A percentile compares a stretch with the other conserved stretches of the same genome.
Evolutionary conservation across 2,888 invertebrate species (phyloP).

Genomic region (Muschampia staudingeri): DNA sequence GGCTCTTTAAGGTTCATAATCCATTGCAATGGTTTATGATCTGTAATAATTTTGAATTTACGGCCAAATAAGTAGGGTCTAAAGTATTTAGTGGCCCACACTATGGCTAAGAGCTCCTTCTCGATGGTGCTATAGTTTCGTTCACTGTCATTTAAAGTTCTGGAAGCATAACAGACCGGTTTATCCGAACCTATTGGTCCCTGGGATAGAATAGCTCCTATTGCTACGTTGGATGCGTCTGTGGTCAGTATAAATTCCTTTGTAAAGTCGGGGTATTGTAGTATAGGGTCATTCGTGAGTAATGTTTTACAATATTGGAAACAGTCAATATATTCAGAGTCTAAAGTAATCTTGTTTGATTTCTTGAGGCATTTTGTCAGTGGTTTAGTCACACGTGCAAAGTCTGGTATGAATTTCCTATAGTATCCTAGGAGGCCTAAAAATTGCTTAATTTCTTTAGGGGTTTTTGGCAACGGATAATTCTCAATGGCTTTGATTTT

Average conservation of each 20-base stretch:
- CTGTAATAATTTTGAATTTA: constrained; percentile 62
- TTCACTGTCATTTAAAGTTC: constrained; percentile 69
- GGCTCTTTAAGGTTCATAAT: constrained; percentile 74
- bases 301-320: constrained; percentile 60
- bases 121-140: constrained; percentile 69
- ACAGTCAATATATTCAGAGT: constrained; percentile 31
- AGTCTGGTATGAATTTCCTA: constrained; percentile 55
- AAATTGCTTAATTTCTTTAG: constrained; percentile 51
- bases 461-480: constrained; percentile 35
- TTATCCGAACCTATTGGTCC: constrained; percentile 62
- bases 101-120: constrained; percentile 71
- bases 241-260: constrained; percentile 62
- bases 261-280: constrained; percentile 65
- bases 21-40: constrained; percentile 61
- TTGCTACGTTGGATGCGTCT: constrained; percentile 65
- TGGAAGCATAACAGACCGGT: constrained; percentile 62
- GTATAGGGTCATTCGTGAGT: constrained; percentile 69
- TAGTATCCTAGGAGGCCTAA: constrained; percentile 52
- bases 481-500: constrained; percentile 66
- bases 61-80: constrained; percentile 60
- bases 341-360: constrained; percentile 38
- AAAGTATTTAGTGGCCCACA: constrained; percentile 64
- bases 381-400: constrained; percentile 55
- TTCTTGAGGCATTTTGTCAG: constrained; percentile 51
- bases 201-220: constrained; percentile 67